Evolutionary conservation across 2,113 vertebrate species (phyloP).

Genomic region (Anhinga anhinga): DNA sequence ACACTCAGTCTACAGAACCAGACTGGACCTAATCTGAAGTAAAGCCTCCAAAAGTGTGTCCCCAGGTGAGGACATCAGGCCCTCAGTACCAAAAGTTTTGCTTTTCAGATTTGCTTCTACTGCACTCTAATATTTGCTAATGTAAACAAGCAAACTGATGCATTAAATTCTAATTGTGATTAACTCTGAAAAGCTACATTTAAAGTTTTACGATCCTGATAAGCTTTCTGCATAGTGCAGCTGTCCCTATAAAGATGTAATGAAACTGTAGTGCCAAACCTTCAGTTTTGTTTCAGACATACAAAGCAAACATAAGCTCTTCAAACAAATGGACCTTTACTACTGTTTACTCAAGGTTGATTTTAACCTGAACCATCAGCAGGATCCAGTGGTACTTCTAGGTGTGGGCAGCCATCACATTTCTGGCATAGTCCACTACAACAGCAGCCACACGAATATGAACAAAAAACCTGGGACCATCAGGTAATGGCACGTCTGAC

Average conservation of each 20-base stretch:
- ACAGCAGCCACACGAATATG: background rate
- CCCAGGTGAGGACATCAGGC: background rate
- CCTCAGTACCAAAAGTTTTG: background rate
- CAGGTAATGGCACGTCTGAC: background rate
- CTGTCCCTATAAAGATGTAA: background rate
- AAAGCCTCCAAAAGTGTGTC: background rate
- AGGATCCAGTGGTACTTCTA: background rate
- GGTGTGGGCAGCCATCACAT: background rate
- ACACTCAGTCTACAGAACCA: background rate
- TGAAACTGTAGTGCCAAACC: background rate
- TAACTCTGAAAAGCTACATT: background rate
- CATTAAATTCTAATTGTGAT: background rate
- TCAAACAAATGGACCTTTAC: background rate
- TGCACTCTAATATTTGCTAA: background rate
- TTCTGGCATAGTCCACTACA: background rate
- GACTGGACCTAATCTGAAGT: background rate
- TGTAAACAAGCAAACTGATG: background rate
- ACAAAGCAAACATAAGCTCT: background rate
- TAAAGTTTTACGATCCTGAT: background rate
- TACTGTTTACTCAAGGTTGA: background rate
- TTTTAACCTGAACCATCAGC: background rate
- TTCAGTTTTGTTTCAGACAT: background rate
- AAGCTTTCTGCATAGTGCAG: background rate
- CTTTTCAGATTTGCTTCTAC: background rate
- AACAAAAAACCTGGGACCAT: background rate